These are phyloP conservation scores for Paratilapia polleni DNA, from an alignment of 2,113 vertebrate genomes.

Conservation along the genomic window DNA sequence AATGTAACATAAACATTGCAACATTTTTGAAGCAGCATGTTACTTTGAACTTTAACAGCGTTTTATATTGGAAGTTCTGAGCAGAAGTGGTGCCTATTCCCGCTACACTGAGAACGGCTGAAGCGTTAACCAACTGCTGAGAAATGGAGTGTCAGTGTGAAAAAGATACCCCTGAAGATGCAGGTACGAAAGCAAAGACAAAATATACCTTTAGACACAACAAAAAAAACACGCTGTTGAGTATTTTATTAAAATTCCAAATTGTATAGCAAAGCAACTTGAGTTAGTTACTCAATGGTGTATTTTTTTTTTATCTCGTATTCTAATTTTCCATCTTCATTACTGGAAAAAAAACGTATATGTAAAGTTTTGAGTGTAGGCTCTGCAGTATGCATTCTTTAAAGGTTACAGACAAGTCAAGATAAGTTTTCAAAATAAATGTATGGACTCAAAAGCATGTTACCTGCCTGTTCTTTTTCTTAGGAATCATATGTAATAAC, in stretches of 20 bases:
- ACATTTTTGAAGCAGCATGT: neutral
- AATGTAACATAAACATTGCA: neutral
- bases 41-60: neutral
- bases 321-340: neutral
- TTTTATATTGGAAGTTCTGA: conserved; percentile 20
- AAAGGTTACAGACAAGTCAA: neutral
- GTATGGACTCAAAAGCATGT: neutral
- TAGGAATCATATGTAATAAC: neutral
- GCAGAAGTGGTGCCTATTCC: neutral
- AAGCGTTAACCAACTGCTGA: neutral
- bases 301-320: neutral
- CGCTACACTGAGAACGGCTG: neutral
- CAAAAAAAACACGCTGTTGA: neutral
- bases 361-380: neutral
- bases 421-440: neutral
- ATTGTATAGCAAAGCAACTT: no score
- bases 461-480: neutral
- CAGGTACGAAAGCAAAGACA: conserved; percentile 42
- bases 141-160: conserved; percentile 76
- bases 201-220: fast-evolving
- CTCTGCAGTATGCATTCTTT: neutral
- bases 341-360: neutral
- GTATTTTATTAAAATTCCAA: no score
- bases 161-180: conserved; percentile 27
- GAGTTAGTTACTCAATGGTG: no score